Evolutionary conservation across 1,140 invertebrate species (phyloP).

Genomic region (Pantala flavescens): DNA sequence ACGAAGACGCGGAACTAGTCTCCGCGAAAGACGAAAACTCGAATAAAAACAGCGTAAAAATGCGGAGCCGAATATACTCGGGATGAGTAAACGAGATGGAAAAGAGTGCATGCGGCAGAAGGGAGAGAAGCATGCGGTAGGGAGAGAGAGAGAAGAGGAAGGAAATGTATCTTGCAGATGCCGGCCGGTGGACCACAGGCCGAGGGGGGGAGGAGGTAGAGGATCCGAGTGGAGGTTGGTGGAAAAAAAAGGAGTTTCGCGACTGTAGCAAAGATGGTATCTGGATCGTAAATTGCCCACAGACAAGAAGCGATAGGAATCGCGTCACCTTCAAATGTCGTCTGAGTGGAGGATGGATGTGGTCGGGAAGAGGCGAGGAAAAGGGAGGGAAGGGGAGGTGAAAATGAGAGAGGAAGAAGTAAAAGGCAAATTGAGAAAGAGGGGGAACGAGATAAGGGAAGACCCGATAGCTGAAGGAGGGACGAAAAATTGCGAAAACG

Average conservation of each 20-base stretch:
- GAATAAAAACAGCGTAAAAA: no score
- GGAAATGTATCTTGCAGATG: not conserved
- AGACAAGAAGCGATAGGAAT: not conserved
- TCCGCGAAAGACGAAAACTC: no score
- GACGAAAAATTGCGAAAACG: no score
- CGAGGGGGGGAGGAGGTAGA: not conserved
- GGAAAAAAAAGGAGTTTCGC: constrained; percentile 4
- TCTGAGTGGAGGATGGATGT: not conserved
- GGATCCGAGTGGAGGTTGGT: not conserved
- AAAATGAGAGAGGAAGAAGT: not conserved
- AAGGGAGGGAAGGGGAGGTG: not conserved
- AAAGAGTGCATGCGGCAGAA: no score
- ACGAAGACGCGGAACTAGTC: no score
- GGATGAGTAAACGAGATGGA: no score
- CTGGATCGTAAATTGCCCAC: not conserved
- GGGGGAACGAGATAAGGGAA: not conserved
- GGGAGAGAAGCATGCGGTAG: not conserved
- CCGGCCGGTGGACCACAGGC: not conserved
- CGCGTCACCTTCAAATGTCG: constrained; percentile 7
- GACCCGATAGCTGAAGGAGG: no score
- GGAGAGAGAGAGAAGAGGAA: not conserved
- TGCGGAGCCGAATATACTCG: no score
- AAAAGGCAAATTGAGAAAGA: not conserved
- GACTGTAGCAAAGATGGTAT: constrained; percentile 9
- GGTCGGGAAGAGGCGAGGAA: not conserved